Conservation (phyloP, 2,113 vertebrate genomes). For the crab-eating macaque (Macaca fascicularis) region T2T-MFA8v1.1 NC_088377.1:142662501-142663000, state of each 20-base stretch:
- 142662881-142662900: background rate
- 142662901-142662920: background rate
- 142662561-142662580: conserved; percentile 17
- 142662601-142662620: background rate
- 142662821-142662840: background rate
- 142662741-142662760: conserved; percentile 11
- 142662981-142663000: background rate
- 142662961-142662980: background rate
- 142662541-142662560: background rate
- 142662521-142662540: background rate
- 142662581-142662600: background rate
- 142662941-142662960: background rate
- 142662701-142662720: background rate
- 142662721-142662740: background rate
- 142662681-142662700: background rate
- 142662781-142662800: background rate
- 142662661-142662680: background rate
- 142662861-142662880: background rate
- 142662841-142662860: rapidly evolving
- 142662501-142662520: background rate
- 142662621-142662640: background rate
- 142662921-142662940: too few species aligned
- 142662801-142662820: background rate
- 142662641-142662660: background rate
- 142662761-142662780: background rate